Base-by-base conservation (phyloP, 2,797 vertebrate genomes). In the Decapterus maruadsi region DNA sequence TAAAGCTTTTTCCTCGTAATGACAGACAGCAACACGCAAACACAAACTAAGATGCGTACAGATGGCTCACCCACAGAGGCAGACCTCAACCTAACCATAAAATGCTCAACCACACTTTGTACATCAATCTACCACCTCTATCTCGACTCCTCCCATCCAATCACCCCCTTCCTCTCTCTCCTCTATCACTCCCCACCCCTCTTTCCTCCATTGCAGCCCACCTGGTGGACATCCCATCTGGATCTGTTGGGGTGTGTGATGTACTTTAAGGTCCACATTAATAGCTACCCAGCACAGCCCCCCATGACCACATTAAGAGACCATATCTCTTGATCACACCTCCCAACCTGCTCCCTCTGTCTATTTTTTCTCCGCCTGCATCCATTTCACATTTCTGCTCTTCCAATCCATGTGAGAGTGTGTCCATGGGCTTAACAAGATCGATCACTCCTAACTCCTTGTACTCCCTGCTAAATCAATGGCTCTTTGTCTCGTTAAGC, bases 391-490 rank as follows among this genome's bases (percentile, higher is more conserved):
- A 58, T 72, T 75, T 65, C 70, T 56, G 58, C 71, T 80, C 77
- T 60, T 74, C 57, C 64, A 53, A 20, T n/a, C 67, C 72, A 65
- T 50, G 59, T 51, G 63, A 83, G 81, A 85, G 78, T 38, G 73
- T 90, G 88, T 92, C 88, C 72, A 59, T 38, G 3, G 83, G 85
- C 80, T 90, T 91, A 88, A 89, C 81, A 79, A 74, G 81, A 94
- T 93, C 85, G 75, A 94, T 94, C 79, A 68, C 87, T 56, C 71
- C 84, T 72, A 89, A 88, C 89, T 89, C 87, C 83, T 83, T 85
- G 84, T 90, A 86, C 86, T 90, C 79, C 51, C 80, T 68, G 70
- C 77, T 77, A 89, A 92, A 93, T 94, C 92, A 90, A 93, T 92
- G 90, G 75, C 75, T 90, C 77, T 89, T 90, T 90, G 87, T 92